Evolutionary conservation across 37 sponge, comb jelly and placozoan species (phyloP), one percentile per base, ranked within the genome.

Genomic region (Trichoplax adhaerens): DNA sequence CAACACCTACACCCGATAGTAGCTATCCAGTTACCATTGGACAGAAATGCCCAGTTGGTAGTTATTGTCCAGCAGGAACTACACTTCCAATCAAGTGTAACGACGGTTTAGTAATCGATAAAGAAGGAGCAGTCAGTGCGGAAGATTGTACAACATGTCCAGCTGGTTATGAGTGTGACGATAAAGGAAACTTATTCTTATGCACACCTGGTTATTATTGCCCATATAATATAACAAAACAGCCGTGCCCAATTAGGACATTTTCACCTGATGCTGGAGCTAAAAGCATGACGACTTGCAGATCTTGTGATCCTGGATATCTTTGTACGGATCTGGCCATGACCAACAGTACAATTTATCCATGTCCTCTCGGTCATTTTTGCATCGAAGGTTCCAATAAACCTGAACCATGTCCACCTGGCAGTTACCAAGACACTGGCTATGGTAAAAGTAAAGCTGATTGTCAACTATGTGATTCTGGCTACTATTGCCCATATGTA

Each of bases 181-280:
- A 29, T 29, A 29, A 29, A 29, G 29, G 29, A 29, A 29, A 29
- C 29, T 29, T 29, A 29, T 29, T 29, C 29, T 50, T 7, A 47
- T 78, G 79, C 65, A 60, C 72, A n/a, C 57, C 79, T 3, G 79
- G 79, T 4, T 78, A 74, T 73, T 58, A 4, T 73, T 78, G 79
- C 60, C 56, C 72, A 3, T 6, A 64, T 48, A 73, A 54, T 10
- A 3, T 72, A 29, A 29, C 29, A 29, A 29, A 29, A 29, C 29
- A 29, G 29, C 29, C 29, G 29, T 29, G 29, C 29, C 29, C 29
- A 29, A 29, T 29, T 29, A 60, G 62, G 12, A 60, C 62, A 12
- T 60, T 60, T 12, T 60, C 62, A 12, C 62, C 12, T 10, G 10
- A 12, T 10, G 62, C 62, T 10, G 62, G 62, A 60, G 62, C 55